A percentile compares a stretch with the other conserved stretches of the same genome.
Conservation (phyloP, 2,797 vertebrate genomes). For the Allobates femoralis region DNA sequence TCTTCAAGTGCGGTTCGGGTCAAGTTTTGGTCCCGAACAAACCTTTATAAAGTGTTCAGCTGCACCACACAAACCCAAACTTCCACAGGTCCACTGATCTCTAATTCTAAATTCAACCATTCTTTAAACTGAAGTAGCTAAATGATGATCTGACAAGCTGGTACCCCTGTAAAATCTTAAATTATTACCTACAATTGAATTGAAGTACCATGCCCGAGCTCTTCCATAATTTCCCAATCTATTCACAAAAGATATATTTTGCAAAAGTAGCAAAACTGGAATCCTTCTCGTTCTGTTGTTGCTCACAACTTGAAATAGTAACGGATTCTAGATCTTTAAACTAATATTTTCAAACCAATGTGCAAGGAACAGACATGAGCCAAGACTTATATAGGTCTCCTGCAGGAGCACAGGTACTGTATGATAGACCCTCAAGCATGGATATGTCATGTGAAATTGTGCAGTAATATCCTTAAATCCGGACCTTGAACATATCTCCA, state of each 20-base stretch:
- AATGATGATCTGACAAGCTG: neutral
- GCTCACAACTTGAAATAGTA: neutral
- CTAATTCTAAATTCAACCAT: neutral
- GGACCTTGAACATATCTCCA: neutral
- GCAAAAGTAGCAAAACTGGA: neutral
- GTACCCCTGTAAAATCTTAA: neutral
- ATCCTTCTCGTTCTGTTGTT: neutral
- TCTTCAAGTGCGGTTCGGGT: too few species aligned
- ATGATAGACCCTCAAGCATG: neutral
- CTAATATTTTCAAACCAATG: neutral
- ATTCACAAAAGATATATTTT: neutral
- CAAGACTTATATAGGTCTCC: neutral
- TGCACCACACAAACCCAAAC: too few species aligned
- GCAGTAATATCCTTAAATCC: constrained; percentile 21
- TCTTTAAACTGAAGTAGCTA: neutral
- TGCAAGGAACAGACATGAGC: neutral
- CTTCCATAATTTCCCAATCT: neutral
- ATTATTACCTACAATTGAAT: neutral
- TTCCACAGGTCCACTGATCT: too few species aligned
- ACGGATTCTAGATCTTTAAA: neutral
- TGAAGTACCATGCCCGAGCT: neutral
- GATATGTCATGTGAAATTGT: neutral
- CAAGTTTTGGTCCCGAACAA: too few species aligned
- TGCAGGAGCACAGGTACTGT: neutral
- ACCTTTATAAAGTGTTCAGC: too few species aligned